Base-by-base conservation (phyloP, 2,888 invertebrate species). In the Cyrtodaria siliqua region DNA sequence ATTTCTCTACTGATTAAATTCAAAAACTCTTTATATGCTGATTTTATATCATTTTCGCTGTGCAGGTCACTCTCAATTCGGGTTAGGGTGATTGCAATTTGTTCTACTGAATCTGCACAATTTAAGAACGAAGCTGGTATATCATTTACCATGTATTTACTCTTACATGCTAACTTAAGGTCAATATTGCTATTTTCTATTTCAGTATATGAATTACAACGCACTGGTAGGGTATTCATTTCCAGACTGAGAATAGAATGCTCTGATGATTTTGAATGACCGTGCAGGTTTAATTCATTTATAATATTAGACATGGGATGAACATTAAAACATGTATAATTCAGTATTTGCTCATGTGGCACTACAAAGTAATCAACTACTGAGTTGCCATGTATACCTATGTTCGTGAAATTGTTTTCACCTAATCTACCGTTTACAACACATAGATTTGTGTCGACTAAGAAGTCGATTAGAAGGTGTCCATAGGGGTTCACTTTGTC, bases 401-500 rank as follows among this genome's bases (percentile, higher is more conserved):
- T 18, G 6, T 23, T 26, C 6, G 47, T 47, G 16, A 20, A 47
- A 27, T 26, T 4, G 20, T 26, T 8, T 8, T n/a, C 14, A 2
- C 26, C 29, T n/a, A 26, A 6, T 26, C 44, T 47, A 18, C 47
- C 47, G n/a, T 47, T 60, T 20, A 60, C 1, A 26, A 27, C 44
- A 26, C 47, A 47, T 52, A 52, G 20, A 23, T 52, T 52, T 14
- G 24, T 8, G 20, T 24, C 4, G 9, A 52, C 33, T 27, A 55
- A 12, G 26, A 33, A 6, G 2, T 33, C 55, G 9, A 55, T 16
- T 9, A 55, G 9, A 9, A 24, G 20, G 20, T 57, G 47, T 8
- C 59, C 38, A n/a, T 67, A n/a, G 12, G 18, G 57, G 27, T 59
- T 67, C 33, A 26, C n/a, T 26, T 57, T 33, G 14, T 26, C 29